phyloP scores from a whole-genome alignment of 2,797 vertebrate genomes.

The Tenualosa thibaudeaui region DNA sequence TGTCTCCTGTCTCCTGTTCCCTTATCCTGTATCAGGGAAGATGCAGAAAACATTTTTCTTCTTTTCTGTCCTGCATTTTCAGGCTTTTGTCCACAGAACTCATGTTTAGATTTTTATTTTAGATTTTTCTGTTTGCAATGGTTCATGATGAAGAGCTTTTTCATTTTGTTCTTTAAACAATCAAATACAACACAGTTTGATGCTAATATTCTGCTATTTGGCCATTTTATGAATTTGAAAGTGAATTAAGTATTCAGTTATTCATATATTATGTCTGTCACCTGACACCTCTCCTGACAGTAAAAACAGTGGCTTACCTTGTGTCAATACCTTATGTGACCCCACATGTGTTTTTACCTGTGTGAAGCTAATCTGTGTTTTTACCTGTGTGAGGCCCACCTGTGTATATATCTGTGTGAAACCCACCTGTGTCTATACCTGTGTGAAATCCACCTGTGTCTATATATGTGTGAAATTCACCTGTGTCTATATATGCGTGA shows the following conservation, averaged over 20 bases:
- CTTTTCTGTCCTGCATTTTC: neutral
- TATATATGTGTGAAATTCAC: neutral
- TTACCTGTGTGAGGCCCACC: neutral
- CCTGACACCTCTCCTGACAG: neutral
- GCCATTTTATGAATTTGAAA: neutral
- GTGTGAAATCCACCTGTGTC: neutral
- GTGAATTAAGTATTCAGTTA: neutral
- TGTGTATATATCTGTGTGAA: neutral
- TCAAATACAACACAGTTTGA: neutral
- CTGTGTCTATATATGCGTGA: neutral
- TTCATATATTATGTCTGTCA: neutral
- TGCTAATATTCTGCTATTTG: neutral
- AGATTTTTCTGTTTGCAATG: neutral
- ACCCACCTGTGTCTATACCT: neutral
- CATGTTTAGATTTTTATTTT: neutral
- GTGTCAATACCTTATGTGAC: no score
- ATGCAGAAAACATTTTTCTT: neutral
- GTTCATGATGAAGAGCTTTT: neutral
- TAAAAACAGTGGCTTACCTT: neutral
- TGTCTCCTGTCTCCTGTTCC: neutral
- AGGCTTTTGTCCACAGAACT: neutral
- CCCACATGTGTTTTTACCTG: no score
- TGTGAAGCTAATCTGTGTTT: no score
- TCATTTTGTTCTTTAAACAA: neutral
- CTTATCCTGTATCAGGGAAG: neutral